Evolutionary conservation across 2,797 vertebrate genomes (phyloP).

Genomic region (Ceyx erithaca): DNA sequence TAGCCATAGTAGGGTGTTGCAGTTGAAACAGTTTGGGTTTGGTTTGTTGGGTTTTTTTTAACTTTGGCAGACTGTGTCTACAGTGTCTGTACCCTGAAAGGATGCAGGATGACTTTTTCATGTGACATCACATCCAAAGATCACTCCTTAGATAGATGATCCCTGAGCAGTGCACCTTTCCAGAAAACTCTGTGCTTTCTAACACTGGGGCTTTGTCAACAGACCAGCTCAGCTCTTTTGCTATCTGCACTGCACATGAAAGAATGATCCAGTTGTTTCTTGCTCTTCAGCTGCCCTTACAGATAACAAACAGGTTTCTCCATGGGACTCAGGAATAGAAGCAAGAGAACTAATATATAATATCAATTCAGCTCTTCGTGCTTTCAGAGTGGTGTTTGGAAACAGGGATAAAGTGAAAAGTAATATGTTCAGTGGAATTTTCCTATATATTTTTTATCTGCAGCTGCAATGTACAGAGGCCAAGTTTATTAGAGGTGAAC

Average conservation of each 20-base stretch:
- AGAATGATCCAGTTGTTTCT: neutral
- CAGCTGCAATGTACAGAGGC: neutral
- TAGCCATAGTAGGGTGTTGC: neutral
- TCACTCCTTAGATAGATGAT: neutral
- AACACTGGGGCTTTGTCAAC: neutral
- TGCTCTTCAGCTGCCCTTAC: neutral
- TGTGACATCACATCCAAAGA: neutral
- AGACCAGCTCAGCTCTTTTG: neutral
- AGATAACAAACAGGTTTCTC: neutral
- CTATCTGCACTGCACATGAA: neutral
- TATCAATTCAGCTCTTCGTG: neutral
- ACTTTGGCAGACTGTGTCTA: neutral
- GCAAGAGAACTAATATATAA: neutral
- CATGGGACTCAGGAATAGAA: neutral
- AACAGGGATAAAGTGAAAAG: neutral
- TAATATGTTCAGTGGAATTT: neutral
- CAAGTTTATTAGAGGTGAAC: constrained; percentile 17
- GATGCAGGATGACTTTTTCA: neutral
- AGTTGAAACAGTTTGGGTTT: neutral
- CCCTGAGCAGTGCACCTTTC: neutral
- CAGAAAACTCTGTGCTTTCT: neutral
- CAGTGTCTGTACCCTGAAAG: neutral
- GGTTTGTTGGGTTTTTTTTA: neutral
- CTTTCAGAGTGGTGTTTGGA: neutral
- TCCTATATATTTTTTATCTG: constrained; percentile 24